These are phyloP conservation scores for Stomatorhinus walkeri DNA, from an alignment of 2,797 vertebrate species.

Conservation along the genomic window DNA sequence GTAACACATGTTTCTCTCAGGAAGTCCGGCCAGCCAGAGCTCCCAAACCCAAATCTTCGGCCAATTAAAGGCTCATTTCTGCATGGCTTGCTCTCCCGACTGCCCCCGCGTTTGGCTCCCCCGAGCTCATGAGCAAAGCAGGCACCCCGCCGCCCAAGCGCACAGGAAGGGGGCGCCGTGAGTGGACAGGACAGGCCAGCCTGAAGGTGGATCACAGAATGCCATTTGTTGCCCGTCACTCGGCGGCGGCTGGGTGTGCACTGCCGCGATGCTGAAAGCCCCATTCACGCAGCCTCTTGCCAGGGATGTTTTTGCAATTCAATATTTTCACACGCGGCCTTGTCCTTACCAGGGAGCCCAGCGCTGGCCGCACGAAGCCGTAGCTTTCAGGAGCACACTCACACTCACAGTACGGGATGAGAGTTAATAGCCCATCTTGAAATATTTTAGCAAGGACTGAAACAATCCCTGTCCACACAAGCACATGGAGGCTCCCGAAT, in stretches of 20 bases:
- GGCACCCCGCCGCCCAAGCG: background rate
- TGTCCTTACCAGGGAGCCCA: constrained; percentile 88
- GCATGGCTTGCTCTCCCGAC: background rate
- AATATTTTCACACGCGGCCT: constrained; percentile 97
- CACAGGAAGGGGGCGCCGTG: background rate
- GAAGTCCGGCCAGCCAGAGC: background rate
- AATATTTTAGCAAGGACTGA: constrained; percentile 62
- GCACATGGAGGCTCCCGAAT: constrained; percentile 12
- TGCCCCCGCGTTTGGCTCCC: background rate
- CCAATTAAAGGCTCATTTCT: constrained; percentile 1
- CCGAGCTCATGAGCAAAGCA: background rate
- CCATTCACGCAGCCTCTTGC: constrained; percentile 80
- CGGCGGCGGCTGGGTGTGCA: constrained; percentile 65
- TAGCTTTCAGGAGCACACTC: constrained; percentile 61
- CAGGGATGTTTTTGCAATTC: constrained; percentile 94
- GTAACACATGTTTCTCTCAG: background rate
- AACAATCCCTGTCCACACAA: constrained; percentile 6
- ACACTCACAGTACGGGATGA: constrained; percentile 54
- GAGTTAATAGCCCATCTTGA: constrained; percentile 72
- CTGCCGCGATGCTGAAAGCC: constrained; percentile 75
- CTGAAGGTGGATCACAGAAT: constrained; percentile 55
- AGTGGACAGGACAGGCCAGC: background rate
- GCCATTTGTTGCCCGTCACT: constrained; percentile 92
- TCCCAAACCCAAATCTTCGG: background rate
- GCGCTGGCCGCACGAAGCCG: constrained; percentile 74